Evolutionary conservation across 2,113 vertebrate species (phyloP).

Genomic region (Neodontobutis hainanensis): DNA sequence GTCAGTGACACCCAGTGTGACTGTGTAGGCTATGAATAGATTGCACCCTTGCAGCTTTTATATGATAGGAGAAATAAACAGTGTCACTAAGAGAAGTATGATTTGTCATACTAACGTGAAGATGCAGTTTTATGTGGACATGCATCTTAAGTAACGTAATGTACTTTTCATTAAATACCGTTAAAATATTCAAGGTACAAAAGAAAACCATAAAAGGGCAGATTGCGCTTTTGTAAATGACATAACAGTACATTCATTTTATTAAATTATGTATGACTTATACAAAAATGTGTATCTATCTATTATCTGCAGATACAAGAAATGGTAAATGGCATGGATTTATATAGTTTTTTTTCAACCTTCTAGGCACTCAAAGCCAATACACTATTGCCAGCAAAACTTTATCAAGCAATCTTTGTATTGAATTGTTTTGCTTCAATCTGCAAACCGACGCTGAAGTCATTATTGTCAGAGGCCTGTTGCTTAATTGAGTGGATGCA

Average conservation of each 20-base stretch:
- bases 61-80: neutral
- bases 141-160: no score
- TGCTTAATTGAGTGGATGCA: conserved; percentile 24
- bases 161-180: no score
- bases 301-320: no score
- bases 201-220: no score
- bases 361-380: neutral
- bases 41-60: conserved; percentile 1
- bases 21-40: neutral
- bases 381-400: neutral
- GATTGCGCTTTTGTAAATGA: no score
- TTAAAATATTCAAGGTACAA: no score
- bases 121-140: no score
- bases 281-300: no score
- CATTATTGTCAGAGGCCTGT: conserved; percentile 16
- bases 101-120: neutral
- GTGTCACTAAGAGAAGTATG: neutral
- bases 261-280: no score
- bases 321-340: neutral
- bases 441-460: neutral
- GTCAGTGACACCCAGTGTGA: neutral
- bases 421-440: conserved; percentile 3
- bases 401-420: neutral
- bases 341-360: neutral
- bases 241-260: no score